Evolutionary conservation across 2,113 vertebrate genomes (phyloP).

Genomic region (Phyllopteryx taeniolatus): DNA sequence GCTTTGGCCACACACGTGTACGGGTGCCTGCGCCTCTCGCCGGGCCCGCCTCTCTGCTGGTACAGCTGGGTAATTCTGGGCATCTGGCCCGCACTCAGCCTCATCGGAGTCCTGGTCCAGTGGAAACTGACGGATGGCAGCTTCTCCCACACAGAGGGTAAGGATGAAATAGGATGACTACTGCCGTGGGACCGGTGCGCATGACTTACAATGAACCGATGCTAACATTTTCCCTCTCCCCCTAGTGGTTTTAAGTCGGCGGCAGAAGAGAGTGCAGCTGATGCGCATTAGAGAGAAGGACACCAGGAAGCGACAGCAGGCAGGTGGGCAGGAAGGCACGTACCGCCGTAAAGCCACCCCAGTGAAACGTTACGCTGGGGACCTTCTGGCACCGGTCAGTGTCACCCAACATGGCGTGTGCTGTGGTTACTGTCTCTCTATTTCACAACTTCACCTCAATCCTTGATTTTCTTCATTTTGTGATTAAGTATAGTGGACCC

Average conservation of each 20-base stretch:
- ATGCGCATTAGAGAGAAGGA: conserved; percentile 82
- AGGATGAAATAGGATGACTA: conserved; percentile 4
- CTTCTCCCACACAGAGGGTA: conserved; percentile 80
- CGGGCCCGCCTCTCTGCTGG: conserved; percentile 80
- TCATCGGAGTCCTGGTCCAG: conserved; percentile 80
- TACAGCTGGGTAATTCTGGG: conserved; percentile 85
- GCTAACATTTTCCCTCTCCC: not conserved
- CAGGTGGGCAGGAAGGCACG: conserved; percentile 75
- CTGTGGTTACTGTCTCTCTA: conserved; percentile 29
- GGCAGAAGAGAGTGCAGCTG: conserved; percentile 82
- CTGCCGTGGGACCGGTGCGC: not conserved
- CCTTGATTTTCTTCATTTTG: not conserved
- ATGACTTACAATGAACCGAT: not conserved
- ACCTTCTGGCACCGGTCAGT: conserved; percentile 86
- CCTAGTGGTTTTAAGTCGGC: conserved; percentile 79
- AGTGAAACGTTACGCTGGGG: conserved; percentile 79
- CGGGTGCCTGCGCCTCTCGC: conserved; percentile 74
- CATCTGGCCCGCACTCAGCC: conserved; percentile 80
- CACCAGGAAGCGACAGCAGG: conserved; percentile 77
- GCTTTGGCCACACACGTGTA: conserved; percentile 73
- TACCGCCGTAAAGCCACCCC: conserved; percentile 76
- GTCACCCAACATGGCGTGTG: conserved; percentile 46
- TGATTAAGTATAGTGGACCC: not conserved
- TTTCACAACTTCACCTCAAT: not conserved
- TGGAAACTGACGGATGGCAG: conserved; percentile 83